Evolutionary conservation across 2,797 vertebrate genomes (phyloP).

Genomic region (Sebastiscus tertius): DNA sequence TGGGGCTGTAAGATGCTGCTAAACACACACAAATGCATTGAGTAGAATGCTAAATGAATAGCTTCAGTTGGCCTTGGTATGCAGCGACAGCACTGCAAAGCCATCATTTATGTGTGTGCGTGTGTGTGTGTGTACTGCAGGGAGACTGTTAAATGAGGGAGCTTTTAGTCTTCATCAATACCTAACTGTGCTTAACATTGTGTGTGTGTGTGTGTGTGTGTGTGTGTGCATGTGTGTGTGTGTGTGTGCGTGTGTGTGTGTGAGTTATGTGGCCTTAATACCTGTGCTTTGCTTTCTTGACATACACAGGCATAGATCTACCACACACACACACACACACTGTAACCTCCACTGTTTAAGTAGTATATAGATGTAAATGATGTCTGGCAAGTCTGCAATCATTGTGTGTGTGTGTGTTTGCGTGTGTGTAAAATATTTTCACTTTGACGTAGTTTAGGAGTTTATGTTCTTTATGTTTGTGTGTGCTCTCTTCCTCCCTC

Average conservation of each 20-base stretch:
- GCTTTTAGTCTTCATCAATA: slow-evolving; percentile 66
- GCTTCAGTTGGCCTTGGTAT: slow-evolving; percentile 54
- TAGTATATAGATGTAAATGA: neutral
- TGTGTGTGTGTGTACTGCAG: slow-evolving; percentile 40
- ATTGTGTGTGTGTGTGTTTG: neutral
- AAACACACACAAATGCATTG: neutral
- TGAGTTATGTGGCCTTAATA: too few species aligned
- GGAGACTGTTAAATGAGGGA: slow-evolving; percentile 50
- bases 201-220: slow-evolving; percentile 11
- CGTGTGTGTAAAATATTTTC: neutral
- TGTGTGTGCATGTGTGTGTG: neutral
- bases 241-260: neutral
- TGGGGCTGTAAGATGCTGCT: neutral
- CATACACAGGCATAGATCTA: neutral
- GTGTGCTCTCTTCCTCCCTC: neutral
- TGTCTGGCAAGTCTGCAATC: neutral
- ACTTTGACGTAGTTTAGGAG: neutral
- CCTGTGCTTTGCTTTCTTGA: neutral
- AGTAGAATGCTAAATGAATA: slow-evolving; percentile 44
- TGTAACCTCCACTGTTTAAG: neutral
- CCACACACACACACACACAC: neutral
- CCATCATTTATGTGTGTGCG: slow-evolving; percentile 44
- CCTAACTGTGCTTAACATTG: slow-evolving; percentile 48
- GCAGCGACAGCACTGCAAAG: slow-evolving; percentile 65
- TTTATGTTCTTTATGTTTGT: neutral